These are phyloP conservation scores for Hymenopus coronatus DNA, from an alignment of 2,888 invertebrate genomes.

Conservation along the genomic window DNA sequence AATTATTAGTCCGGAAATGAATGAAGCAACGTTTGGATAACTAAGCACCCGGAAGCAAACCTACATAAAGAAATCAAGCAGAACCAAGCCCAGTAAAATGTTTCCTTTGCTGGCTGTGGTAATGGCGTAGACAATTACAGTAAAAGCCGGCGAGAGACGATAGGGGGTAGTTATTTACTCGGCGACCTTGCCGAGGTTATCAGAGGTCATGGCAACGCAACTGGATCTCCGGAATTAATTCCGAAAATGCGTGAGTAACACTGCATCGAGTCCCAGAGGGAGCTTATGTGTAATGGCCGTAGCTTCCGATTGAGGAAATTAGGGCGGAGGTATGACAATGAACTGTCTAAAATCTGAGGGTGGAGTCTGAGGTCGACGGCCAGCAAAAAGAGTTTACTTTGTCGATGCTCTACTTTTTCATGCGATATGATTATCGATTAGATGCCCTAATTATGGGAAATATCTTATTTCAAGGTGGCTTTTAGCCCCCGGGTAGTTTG, in stretches of 20 bases:
- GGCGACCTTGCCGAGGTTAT: not conserved
- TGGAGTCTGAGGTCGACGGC: not conserved
- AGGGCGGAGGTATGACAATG: not conserved
- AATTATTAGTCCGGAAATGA: not conserved
- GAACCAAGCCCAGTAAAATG: not conserved
- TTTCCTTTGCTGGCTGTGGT: not conserved
- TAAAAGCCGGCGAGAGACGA: not conserved
- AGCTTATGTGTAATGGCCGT: not conserved
- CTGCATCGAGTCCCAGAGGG: not conserved
- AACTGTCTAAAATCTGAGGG: not conserved
- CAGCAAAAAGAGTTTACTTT: not conserved
- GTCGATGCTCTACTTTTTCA: not conserved
- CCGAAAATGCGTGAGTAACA: not conserved
- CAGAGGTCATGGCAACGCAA: not conserved
- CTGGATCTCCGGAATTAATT: not conserved
- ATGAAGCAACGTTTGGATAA: not conserved
- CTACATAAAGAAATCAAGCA: not conserved
- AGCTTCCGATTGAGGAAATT: not conserved
- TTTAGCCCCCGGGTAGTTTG: no score
- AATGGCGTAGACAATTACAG: not conserved
- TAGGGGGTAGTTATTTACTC: not conserved
- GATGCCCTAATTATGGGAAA: no score
- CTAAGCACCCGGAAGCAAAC: not conserved
- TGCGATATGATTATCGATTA: not conserved
- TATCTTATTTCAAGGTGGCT: not conserved